Percentiles rank a stretch among this genome's conserved stretches.
These are phyloP conservation scores for Rhodophaea formosa DNA, from an alignment of 2,888 invertebrate genomes.

Conservation along the genomic window DNA sequence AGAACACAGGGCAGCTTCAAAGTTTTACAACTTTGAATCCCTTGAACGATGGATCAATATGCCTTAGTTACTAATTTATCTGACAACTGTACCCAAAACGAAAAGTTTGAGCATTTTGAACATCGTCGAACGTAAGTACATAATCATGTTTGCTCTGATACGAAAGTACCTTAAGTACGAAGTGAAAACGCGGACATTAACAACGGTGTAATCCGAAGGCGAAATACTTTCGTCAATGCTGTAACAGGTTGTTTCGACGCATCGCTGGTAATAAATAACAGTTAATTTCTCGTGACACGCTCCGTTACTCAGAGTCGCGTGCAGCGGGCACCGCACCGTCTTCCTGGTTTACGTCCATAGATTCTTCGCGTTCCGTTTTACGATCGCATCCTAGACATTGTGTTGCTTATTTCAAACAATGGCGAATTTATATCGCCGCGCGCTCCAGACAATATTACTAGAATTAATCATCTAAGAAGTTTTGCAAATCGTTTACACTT, in stretches of 20 bases:
- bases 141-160: slow-evolving; percentile 3
- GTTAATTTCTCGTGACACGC: slow-evolving; percentile 77
- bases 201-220: slow-evolving; percentile 37
- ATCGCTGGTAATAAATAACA: slow-evolving; percentile 68
- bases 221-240: slow-evolving; percentile 60
- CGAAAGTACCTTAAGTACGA: slow-evolving; percentile 18
- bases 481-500: slow-evolving; percentile 2
- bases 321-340: slow-evolving; percentile 64
- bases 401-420: slow-evolving; percentile 16
- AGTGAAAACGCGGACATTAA: slow-evolving; percentile 22
- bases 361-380: slow-evolving; percentile 43
- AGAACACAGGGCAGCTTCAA: not conserved
- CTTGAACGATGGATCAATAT: slow-evolving; percentile 4
- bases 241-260: slow-evolving; percentile 65
- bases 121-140: not conserved
- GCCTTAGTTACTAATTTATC: slow-evolving; percentile 1
- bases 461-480: not conserved
- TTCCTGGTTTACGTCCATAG: slow-evolving; percentile 64
- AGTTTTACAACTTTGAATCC: slow-evolving; percentile 6
- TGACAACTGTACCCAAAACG: not conserved
- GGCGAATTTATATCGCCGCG: slow-evolving; percentile 3
- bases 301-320: slow-evolving; percentile 74
- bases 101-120: slow-evolving; percentile 7
- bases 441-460: slow-evolving; percentile 4
- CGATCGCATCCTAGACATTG: slow-evolving; percentile 21